Base-by-base conservation (phyloP, 1,140 invertebrate species). In the Drosophila saltans region DNA sequence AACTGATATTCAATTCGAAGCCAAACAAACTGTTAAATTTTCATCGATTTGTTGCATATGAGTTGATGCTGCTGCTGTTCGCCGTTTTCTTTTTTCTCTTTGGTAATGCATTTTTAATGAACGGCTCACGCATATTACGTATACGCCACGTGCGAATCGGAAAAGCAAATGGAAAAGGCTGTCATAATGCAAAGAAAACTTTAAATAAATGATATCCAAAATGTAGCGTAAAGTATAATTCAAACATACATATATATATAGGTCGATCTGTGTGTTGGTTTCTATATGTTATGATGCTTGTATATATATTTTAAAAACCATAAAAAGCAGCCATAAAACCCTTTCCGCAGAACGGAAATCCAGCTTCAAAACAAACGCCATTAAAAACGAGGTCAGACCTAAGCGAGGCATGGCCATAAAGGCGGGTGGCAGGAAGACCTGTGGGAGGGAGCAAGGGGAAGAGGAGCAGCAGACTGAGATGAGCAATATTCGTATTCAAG, bases 301-400 rank as follows among this genome's bases (percentile, higher is more conserved):
- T 71, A 59, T 74, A 68, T 36, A 36, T 36, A 36, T 36, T 36
- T 36, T 36, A 59, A 82, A 84, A 89, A 41, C 80, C 84, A 83
- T 88, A 89, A 88, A 88, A 89, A 80, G 84, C 80, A 89, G 84
- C 78, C 84, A 68, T 89, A 89, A 89, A 89, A 89, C 84, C 84
- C 84, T 89, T 89, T 89, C 85, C 84, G 80, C 78, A 84, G 67
- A 89, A 65, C 84, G 84, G 84, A 89, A 89, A 89, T 89, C 84
- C 84, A 85, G 84, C 78, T 89, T 89, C 84, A 89, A 89, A 89
- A 89, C 84, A 89, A 89, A 89, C 80, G 84, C 84, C 84, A 89
- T 84, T 89, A 89, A 89, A 89, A 89, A 89, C 75, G 84, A 89
- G 84, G 84, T 89, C 84, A 89, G 75, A 68, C 80, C 64, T 74